Percentiles rank a stretch among this genome's conserved stretches.
Conservation (phyloP, 2,113 vertebrate species). For the Ciconia boyciana region DNA sequence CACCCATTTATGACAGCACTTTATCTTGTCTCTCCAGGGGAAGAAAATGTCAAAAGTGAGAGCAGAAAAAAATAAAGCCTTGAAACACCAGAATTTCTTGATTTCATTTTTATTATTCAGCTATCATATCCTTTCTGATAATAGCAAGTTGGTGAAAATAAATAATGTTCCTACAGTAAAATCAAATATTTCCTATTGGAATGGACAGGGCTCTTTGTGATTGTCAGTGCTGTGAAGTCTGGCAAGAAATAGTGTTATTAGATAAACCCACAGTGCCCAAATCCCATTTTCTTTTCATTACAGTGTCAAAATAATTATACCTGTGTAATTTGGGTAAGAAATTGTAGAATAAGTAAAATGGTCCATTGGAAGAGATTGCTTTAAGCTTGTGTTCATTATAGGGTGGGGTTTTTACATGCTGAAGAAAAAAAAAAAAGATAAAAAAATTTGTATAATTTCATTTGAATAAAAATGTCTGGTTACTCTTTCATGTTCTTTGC, state of each 20-base stretch:
- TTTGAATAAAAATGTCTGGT: constrained; percentile 68
- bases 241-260: constrained; percentile 87
- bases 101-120: constrained; percentile 90
- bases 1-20: constrained; percentile 90
- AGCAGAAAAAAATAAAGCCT: constrained; percentile 86
- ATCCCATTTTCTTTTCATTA: constrained; percentile 91
- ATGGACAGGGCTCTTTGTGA: constrained; percentile 86
- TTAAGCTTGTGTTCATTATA: constrained; percentile 67
- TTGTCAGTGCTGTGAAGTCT: constrained; percentile 85
- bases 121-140: constrained; percentile 90
- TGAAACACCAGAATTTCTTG: constrained; percentile 89
- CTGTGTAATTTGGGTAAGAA: constrained; percentile 86
- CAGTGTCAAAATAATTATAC: constrained; percentile 89
- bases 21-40: constrained; percentile 90
- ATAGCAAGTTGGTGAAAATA: constrained; percentile 87
- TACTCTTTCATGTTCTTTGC: constrained; percentile 61
- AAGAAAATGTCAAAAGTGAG: constrained; percentile 91
- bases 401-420: constrained; percentile 70
- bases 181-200: constrained; percentile 89
- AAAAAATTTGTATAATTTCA: constrained; percentile 59
- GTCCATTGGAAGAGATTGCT: constrained; percentile 78
- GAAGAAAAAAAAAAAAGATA: background rate
- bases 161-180: constrained; percentile 86
- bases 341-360: constrained; percentile 83
- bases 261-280: constrained; percentile 87